Base-by-base conservation (phyloP, 2,888 invertebrate species). In the Acanthacorydalis orientalis region DNA sequence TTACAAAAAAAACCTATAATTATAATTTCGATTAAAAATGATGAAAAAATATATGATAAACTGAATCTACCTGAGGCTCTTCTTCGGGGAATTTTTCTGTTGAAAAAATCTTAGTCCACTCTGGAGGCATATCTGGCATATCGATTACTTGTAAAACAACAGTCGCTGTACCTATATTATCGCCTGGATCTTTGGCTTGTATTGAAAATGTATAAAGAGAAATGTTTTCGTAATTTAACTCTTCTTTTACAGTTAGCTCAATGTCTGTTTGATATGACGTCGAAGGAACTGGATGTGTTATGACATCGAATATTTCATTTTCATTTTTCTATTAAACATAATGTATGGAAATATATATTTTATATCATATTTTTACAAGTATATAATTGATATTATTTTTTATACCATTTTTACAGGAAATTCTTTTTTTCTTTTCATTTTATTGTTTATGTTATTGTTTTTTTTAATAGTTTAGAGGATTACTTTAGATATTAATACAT, bases 1-100 rank as follows among this genome's bases (percentile, higher is more conserved):
- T 56, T 1, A 78, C 68, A 2, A 54, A 54, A 57, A 75, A 75
- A n/a, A 9, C 31, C 46, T 46, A 10, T 8, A 39, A 40, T 32
- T 12, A 16, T 2, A 42, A 42, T 16, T 16, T 16, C n/a, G 23
- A 23, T 23, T 4, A 23, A 23, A 43, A 11, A 43, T 11, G 7
- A 31, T 8, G 23, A n/a, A n/a, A n/a, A n/a, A n/a, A n/a, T n/a
- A n/a, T n/a, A n/a, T n/a, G n/a, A n/a, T n/a, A n/a, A n/a, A 40
- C 15, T 16, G n/a, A 42, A 42, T 42, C 2, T 42, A 31, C 42
- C 23, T n/a, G 10, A 14, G 11, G 8, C 15, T 11, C 2, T 34
- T 47, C 42, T 43, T 47, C 47, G 4, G 15, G 12, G 11, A 42
- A 16, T 11, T 11, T n/a, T n/a, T 23, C 4, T 31, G 47, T 12